Percentiles rank a stretch among this genome's conserved stretches.
phyloP scores from a whole-genome alignment of 2,888 invertebrate genomes.

The Pseudococcus viburni region DNA sequence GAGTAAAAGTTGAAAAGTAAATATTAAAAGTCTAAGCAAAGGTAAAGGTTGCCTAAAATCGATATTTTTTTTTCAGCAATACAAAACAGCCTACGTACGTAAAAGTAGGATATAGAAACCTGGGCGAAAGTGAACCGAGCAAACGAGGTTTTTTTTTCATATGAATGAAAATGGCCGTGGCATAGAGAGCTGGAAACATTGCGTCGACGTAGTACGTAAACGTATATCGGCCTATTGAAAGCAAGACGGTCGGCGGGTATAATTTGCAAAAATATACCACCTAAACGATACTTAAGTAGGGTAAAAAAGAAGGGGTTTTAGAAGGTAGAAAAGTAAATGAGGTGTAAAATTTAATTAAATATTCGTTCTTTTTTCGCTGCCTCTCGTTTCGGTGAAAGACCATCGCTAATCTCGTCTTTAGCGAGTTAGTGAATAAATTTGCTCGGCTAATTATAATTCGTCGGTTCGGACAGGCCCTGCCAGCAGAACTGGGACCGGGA shows the following conservation, averaged over 20 bases:
- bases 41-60: conserved; percentile 28
- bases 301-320: conserved; percentile 1
- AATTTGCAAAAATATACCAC: conserved; percentile 39
- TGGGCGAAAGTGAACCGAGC: background rate
- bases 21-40: conserved; percentile 42
- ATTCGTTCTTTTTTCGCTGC: conserved; percentile 20
- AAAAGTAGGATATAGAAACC: background rate
- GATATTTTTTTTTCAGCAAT: background rate
- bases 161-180: background rate
- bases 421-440: conserved; percentile 45
- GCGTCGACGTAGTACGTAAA: too few species aligned
- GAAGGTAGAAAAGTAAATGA: conserved; percentile 40
- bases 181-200: background rate
- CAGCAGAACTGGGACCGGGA: background rate
- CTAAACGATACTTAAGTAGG: conserved; percentile 42
- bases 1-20: conserved; percentile 13
- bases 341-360: conserved; percentile 57
- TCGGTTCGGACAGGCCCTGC: background rate
- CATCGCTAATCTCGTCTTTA: conserved; percentile 49
- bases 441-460: conserved; percentile 51
- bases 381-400: conserved; percentile 24
- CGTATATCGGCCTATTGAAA: too few species aligned
- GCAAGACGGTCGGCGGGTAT: background rate
- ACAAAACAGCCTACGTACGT: background rate
- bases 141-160: background rate